These are phyloP conservation scores for Caligus rogercresseyi DNA, from an alignment of 1,140 invertebrate genomes.

Conservation along the genomic window DNA sequence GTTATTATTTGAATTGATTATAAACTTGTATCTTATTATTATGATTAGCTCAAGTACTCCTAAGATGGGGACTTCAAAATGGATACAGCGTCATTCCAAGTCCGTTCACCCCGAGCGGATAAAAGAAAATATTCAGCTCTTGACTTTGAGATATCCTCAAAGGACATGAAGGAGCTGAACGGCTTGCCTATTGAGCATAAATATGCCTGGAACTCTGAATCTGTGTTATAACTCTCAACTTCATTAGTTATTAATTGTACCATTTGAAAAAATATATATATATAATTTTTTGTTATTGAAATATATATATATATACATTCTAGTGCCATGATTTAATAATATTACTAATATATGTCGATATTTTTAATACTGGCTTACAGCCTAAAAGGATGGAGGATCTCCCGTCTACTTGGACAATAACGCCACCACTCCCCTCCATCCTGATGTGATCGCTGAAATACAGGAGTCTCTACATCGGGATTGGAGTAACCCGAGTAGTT, in stretches of 20 bases:
- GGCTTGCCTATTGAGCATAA: slow-evolving; percentile 36
- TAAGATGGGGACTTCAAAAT: slow-evolving; percentile 47
- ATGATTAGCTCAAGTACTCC: slow-evolving; percentile 45
- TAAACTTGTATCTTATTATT: not conserved
- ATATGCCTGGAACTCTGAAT: slow-evolving; percentile 49
- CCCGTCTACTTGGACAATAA: slow-evolving; percentile 39
- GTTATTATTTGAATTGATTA: not conserved
- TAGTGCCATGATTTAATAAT: no score
- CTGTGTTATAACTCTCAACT: slow-evolving; percentile 1
- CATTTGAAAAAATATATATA: not conserved
- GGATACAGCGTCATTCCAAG: slow-evolving; percentile 48
- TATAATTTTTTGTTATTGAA: no score
- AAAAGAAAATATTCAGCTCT: slow-evolving; percentile 41
- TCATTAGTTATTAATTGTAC: no score
- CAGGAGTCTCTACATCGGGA: slow-evolving; percentile 27
- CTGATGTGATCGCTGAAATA: slow-evolving; percentile 32
- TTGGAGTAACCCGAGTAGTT: slow-evolving; percentile 42
- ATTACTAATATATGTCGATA: no score
- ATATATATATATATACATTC: no score
- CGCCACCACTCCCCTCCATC: slow-evolving; percentile 39
- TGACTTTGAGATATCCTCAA: slow-evolving; percentile 39
- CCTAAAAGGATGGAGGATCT: not conserved
- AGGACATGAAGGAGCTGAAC: slow-evolving; percentile 39
- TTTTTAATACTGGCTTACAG: not conserved
- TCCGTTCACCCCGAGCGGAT: slow-evolving; percentile 42